Base-by-base conservation (phyloP, 2,888 invertebrate genomes). In the Cryptus viduatorius region DNA sequence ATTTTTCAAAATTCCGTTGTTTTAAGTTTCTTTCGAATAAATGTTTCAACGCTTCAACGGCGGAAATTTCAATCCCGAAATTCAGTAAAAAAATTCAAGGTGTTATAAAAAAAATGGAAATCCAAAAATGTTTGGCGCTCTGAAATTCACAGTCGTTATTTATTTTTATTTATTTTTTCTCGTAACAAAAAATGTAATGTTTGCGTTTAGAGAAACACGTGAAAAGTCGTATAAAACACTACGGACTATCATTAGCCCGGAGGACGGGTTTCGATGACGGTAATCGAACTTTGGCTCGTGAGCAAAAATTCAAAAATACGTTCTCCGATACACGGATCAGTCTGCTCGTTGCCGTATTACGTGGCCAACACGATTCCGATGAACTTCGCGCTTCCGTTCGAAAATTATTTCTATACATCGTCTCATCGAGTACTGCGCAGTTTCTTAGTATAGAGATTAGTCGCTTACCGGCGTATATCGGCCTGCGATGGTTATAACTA, bases 351-450 rank as follows among this genome's bases (percentile, higher is more conserved):
- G 29, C 37, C 19, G 44, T 75, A 68, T 42, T 16, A n/a, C 75
- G 75, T 31, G 4, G 53, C 53, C 37, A 37, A 42, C 19, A 53
- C n/a, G 37, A 16, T 69, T 37, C 46, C 5, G 59, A 67, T 37
- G 16, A 64, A 75, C 8, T 29, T 61, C 46, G 48, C 50, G 44
- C 44, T 73, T 75, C 19, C 61, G 46, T 24, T 7, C 31, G 16
- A 64, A 84, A 72, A 82, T 73, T 73, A 82, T 68, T 61, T 73
- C 29, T 24, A 73, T 48, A 67, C 69, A 48, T 44, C 37, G n/a
- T 19, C 16, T 53, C 69, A 53, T 31, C 4, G 56, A 61, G 29
- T 59, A 65, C 53, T 59, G 59, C 76, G 67, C 50, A 72, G 79
- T 56, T 79, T 56, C 68, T n/a, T 67, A 61, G 29, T 61, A 61